phyloP scores from a whole-genome alignment of 2,113 vertebrate genomes.

The Sander lucioperca region DNA sequence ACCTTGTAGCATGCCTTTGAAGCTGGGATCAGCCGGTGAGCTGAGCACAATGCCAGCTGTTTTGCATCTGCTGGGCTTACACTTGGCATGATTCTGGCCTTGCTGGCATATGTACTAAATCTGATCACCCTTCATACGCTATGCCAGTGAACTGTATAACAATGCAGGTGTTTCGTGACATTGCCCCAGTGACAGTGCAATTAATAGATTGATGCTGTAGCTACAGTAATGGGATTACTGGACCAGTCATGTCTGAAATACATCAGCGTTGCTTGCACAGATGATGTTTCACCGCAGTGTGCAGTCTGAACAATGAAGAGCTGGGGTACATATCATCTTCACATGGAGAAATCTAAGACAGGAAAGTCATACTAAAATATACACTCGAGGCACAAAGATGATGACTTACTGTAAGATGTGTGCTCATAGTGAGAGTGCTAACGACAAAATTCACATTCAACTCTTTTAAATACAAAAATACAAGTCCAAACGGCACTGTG shows the following conservation, averaged over 20 bases:
- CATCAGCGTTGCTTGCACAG: conserved; percentile 35
- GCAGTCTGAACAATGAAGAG: conserved; percentile 33
- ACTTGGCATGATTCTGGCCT: conserved; percentile 62
- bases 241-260: conserved; percentile 72
- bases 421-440: neutral
- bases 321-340: conserved; percentile 12
- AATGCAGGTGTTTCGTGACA: conserved; percentile 75
- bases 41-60: conserved; percentile 75
- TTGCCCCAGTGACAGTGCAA: conserved; percentile 71
- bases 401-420: neutral
- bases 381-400: neutral
- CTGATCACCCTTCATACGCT: conserved; percentile 63
- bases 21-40: conserved; percentile 70
- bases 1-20: conserved; percentile 66
- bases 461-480: neutral
- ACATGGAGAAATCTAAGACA: neutral
- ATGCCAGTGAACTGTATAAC: conserved; percentile 65
- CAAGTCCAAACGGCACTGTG: neutral
- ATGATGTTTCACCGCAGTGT: conserved; percentile 51
- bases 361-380: neutral
- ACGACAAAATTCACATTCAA: neutral
- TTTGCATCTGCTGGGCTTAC: conserved; percentile 76
- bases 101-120: conserved; percentile 67
- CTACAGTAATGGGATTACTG: conserved; percentile 69
- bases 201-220: conserved; percentile 74